Evolutionary conservation across 2,797 vertebrate species (phyloP).

Genomic region (Hapalemur alaotrensis): DNA sequence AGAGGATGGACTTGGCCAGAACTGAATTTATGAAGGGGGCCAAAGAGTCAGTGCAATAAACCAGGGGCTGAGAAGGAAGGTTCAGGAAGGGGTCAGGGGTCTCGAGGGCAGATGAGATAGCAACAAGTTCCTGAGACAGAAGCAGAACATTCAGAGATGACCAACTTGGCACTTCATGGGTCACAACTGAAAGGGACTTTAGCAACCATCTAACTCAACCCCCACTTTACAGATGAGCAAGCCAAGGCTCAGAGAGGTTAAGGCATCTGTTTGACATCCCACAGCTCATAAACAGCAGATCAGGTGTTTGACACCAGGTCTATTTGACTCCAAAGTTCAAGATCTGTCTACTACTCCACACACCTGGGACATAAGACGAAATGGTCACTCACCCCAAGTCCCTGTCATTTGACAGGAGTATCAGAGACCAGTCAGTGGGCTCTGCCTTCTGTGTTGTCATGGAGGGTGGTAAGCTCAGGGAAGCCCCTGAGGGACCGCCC

Average conservation of each 20-base stretch:
- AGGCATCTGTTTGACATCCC: background rate
- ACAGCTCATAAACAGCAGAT: background rate
- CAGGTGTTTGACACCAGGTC: fast-evolving
- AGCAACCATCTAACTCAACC: background rate
- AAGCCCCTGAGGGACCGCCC: background rate
- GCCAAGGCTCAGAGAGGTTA: background rate
- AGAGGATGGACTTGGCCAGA: background rate
- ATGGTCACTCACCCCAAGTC: background rate
- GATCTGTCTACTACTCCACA: background rate
- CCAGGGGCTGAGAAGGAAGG: fast-evolving
- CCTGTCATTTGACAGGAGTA: too few relatives aligned
- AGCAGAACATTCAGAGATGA: background rate
- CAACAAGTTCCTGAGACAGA: background rate
- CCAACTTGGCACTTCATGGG: background rate
- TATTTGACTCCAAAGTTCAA: background rate
- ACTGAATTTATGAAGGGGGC: background rate
- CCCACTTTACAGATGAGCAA: background rate
- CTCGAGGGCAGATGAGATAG: background rate
- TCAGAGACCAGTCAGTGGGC: background rate
- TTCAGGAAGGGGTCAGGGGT: fast-evolving
- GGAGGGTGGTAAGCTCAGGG: background rate
- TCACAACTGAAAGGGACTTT: background rate
- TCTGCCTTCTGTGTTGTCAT: background rate
- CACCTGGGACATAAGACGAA: background rate
- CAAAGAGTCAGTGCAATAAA: background rate